A percentile compares a stretch with the other conserved stretches of the same genome.
Evolutionary conservation across 2,797 vertebrate species (phyloP).

Genomic region (Falco concolor): DNA sequence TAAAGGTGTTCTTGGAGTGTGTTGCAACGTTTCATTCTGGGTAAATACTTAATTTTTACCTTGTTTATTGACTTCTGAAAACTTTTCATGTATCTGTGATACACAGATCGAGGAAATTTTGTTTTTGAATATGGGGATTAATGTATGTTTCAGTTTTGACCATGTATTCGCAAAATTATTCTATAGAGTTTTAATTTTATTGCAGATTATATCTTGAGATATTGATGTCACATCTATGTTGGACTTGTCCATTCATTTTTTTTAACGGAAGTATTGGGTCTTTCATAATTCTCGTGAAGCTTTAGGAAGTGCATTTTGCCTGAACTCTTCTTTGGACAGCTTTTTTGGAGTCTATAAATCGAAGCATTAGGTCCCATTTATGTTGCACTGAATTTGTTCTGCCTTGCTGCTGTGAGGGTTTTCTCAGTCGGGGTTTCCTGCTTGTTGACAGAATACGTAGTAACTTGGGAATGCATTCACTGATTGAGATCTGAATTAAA

Average conservation of each 20-base stretch:
- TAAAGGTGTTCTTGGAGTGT: slow-evolving; percentile 65
- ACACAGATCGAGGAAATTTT: neutral
- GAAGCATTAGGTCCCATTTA: neutral
- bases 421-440: neutral
- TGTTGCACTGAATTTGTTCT: neutral
- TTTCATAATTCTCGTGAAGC: neutral
- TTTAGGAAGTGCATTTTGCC: neutral
- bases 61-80: slow-evolving; percentile 2
- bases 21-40: slow-evolving; percentile 22
- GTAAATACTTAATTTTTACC: neutral
- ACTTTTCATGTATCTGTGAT: neutral
- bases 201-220: neutral
- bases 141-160: neutral
- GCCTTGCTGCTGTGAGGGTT: neutral
- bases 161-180: neutral
- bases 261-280: neutral
- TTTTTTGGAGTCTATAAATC: neutral
- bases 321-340: neutral
- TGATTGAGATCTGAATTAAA: neutral
- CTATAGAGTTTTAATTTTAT: neutral
- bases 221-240: neutral
- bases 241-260: neutral
- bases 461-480: neutral
- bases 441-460: neutral
- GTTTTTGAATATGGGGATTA: neutral